Evolutionary conservation across 2,797 vertebrate species (phyloP).

Genomic region (Pantherophis vulpinus): DNA sequence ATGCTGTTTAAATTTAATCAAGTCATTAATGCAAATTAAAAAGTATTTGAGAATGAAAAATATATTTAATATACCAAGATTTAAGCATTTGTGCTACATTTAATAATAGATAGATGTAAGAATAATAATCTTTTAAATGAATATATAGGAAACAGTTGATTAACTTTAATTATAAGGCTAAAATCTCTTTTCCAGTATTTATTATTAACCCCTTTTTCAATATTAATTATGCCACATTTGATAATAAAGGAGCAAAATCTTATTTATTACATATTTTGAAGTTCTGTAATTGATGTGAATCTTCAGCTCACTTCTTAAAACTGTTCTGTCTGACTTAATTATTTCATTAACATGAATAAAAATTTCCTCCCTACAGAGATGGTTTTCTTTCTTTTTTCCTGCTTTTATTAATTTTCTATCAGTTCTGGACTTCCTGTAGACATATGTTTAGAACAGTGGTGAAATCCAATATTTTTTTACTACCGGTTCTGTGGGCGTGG

Average conservation of each 20-base stretch:
- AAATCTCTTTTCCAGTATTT: constrained; percentile 54
- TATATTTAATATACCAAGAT: constrained; percentile 45
- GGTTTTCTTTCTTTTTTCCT: constrained; percentile 11
- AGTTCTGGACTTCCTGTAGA: not conserved
- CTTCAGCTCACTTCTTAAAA: constrained; percentile 55
- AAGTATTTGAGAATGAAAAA: constrained; percentile 48
- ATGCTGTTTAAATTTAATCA: constrained; percentile 49
- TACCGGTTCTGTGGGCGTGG: too few relatives aligned
- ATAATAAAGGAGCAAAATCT: constrained; percentile 54
- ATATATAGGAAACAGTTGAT: constrained; percentile 55
- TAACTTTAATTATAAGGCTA: constrained; percentile 67
- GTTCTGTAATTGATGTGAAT: constrained; percentile 62
- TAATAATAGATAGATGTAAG: constrained; percentile 62
- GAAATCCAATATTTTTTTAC: too few relatives aligned
- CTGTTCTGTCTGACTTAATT: constrained; percentile 61
- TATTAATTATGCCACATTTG: constrained; percentile 65
- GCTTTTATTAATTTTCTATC: not conserved
- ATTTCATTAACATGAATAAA: constrained; percentile 59
- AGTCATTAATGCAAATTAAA: constrained; percentile 52
- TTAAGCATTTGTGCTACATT: constrained; percentile 58
- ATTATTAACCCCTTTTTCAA: constrained; percentile 57
- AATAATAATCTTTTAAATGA: constrained; percentile 67
- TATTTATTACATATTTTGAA: constrained; percentile 62
- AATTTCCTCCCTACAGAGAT: constrained; percentile 27
- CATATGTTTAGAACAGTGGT: not conserved